phyloP scores from a whole-genome alignment of 2,888 invertebrate species.

The Microdon myrmicae region DNA sequence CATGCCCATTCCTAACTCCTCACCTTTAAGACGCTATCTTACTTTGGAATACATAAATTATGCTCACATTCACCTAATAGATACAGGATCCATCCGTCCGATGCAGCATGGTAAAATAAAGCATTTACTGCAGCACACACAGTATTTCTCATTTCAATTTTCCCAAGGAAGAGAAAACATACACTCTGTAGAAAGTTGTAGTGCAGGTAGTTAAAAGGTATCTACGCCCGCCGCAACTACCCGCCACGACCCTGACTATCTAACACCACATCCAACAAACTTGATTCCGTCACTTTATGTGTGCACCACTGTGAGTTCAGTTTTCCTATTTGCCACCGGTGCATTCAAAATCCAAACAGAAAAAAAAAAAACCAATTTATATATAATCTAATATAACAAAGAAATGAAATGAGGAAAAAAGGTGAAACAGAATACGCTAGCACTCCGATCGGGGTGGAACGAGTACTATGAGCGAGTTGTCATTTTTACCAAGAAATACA shows the following conservation, averaged over 20 bases:
- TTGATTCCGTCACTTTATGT: conserved; percentile 13
- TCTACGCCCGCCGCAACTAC: too few species aligned
- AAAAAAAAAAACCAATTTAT: too few species aligned
- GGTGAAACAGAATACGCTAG: conserved; percentile 16
- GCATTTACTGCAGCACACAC: neutral
- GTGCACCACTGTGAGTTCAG: conserved; percentile 7
- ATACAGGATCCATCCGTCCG: too few species aligned
- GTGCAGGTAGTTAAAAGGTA: conserved; percentile 33
- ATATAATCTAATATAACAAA: too few species aligned
- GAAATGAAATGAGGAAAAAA: conserved; percentile 10
- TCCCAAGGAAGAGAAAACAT: conserved; percentile 52
- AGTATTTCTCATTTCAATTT: conserved; percentile 16
- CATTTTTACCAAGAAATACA: conserved; percentile 1
- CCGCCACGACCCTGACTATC: too few species aligned
- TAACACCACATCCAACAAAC: conserved; percentile 18
- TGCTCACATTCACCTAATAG: conserved; percentile 8
- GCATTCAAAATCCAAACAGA: conserved; percentile 5
- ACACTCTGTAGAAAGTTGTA: conserved; percentile 50
- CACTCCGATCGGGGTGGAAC: too few species aligned
- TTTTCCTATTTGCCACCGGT: conserved; percentile 25
- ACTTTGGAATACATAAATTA: neutral
- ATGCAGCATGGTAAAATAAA: too few species aligned
- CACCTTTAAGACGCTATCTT: neutral
- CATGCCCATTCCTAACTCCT: too few species aligned
- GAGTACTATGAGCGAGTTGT: conserved; percentile 10